phyloP scores from a whole-genome alignment of 2,113 vertebrate genomes.

The Alces alces region DNA sequence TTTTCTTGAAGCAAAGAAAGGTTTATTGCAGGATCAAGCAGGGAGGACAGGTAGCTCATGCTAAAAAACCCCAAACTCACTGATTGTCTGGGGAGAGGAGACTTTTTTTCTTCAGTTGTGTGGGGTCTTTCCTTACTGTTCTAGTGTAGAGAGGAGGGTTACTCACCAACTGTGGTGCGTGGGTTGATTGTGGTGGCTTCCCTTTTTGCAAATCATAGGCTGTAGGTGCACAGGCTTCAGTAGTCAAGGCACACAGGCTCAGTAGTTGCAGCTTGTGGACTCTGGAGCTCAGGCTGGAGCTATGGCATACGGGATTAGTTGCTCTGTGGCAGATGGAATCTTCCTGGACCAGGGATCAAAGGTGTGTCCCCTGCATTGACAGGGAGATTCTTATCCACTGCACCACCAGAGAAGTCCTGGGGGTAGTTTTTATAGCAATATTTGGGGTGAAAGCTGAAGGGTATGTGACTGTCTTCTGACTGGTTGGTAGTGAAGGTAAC shows the following conservation, averaged over 20 bases:
- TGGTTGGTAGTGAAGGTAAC: not conserved
- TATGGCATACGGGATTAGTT: fast-evolving
- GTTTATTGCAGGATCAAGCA: not conserved
- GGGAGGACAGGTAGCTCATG: not conserved
- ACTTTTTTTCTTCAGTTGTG: not conserved
- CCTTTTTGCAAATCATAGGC: not conserved
- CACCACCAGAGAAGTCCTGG: not conserved
- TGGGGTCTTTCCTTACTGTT: not conserved
- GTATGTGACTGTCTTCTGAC: not conserved
- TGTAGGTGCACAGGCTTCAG: not conserved
- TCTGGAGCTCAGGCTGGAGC: not conserved
- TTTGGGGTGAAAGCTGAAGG: not conserved
- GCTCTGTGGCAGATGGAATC: not conserved
- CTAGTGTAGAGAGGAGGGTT: not conserved
- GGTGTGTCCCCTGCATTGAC: fast-evolving
- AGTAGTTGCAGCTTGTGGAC: not conserved
- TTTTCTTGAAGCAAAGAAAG: not conserved
- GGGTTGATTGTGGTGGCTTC: not conserved
- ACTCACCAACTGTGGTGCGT: not conserved
- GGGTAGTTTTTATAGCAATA: not conserved
- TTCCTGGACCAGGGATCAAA: not conserved
- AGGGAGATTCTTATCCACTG: not conserved
- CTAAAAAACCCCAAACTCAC: not conserved
- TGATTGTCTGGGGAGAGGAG: not conserved
- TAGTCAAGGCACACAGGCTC: fast-evolving